phyloP scores from a whole-genome alignment of 1,140 invertebrate species.

The Drosophila kikkawai region DNA sequence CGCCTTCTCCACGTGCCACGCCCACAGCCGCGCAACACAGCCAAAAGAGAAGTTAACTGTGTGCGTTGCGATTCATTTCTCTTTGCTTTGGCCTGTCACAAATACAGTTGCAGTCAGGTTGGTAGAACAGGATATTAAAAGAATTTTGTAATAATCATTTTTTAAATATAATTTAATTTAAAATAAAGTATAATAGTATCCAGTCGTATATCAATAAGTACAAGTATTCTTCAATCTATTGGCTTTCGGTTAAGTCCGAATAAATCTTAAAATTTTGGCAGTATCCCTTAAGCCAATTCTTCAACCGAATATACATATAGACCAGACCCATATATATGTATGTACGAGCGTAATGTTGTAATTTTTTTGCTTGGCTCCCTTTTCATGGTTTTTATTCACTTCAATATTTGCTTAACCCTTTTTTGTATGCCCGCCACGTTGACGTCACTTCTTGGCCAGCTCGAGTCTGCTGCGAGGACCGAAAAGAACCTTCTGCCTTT shows the following conservation, averaged over 20 bases:
- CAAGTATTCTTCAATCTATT: neutral
- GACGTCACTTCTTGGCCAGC: conserved; percentile 42
- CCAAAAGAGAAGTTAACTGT: conserved; percentile 77
- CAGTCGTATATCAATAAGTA: neutral
- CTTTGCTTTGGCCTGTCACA: conserved; percentile 10
- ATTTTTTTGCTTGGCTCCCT: conserved; percentile 47
- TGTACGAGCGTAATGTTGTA: conserved; percentile 28
- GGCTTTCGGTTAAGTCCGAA: neutral
- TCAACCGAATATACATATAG: conserved; percentile 1
- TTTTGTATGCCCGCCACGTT: conserved; percentile 66
- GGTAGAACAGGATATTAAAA: neutral
- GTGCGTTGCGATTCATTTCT: conserved; percentile 51
- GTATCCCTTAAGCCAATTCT: neutral
- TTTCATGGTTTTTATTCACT: conserved; percentile 81
- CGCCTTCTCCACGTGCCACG: conserved; percentile 33
- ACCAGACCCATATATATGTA: conserved; percentile 9
- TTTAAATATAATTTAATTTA: neutral
- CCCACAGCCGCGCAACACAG: conserved; percentile 50
- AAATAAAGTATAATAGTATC: neutral
- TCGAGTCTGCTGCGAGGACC: conserved; percentile 40
- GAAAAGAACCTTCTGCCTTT: conserved; percentile 41
- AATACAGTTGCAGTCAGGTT: conserved; percentile 11
- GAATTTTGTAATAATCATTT: neutral
- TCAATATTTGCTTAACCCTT: conserved; percentile 83
- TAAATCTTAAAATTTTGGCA: neutral